Percentiles rank a stretch among this genome's conserved stretches.
phyloP scores from a whole-genome alignment of 2,113 vertebrate species.

The Arvicanthis niloticus region DNA sequence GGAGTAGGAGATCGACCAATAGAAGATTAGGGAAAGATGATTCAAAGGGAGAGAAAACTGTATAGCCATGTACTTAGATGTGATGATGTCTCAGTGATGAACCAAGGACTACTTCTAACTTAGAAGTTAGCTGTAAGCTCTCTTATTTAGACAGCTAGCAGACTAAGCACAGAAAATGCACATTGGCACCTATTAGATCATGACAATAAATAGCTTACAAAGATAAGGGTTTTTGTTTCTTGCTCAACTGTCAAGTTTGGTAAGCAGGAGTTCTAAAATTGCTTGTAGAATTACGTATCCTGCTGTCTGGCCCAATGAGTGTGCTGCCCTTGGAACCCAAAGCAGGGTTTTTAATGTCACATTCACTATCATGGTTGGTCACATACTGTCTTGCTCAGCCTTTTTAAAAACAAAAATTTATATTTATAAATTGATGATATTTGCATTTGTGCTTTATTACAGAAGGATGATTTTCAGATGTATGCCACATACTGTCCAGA shows the following conservation, averaged over 20 bases:
- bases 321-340: not conserved
- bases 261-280: constrained; percentile 18
- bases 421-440: constrained; percentile 48
- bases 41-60: constrained; percentile 6
- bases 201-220: constrained; percentile 25
- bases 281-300: not conserved
- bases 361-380: not conserved
- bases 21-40: not conserved
- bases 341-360: not conserved
- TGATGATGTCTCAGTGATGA: not conserved
- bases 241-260: not conserved
- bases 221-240: constrained; percentile 32
- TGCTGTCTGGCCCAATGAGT: not conserved
- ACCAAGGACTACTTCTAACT: not conserved
- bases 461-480: constrained; percentile 97
- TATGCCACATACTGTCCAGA: constrained; percentile 99
- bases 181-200: not conserved
- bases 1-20: not conserved
- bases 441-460: constrained; percentile 77
- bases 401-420: constrained; percentile 12
- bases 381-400: not conserved
- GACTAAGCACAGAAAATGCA: not conserved
- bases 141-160: not conserved
- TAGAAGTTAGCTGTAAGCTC: constrained; percentile 1
- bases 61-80: not conserved